Conservation (phyloP, 2,113 vertebrate genomes). For the Equus quagga region DNA sequence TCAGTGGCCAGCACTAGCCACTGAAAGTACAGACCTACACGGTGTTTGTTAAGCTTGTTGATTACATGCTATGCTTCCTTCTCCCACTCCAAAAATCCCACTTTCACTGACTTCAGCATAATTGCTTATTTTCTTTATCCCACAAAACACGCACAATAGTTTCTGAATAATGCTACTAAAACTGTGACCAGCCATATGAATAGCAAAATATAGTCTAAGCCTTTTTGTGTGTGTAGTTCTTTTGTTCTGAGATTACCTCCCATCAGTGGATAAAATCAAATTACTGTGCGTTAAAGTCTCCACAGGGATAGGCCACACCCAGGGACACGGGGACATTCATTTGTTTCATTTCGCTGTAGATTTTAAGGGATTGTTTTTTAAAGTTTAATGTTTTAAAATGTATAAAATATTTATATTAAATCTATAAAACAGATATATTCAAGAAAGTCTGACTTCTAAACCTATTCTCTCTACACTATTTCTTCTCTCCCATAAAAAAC, state of each 20-base stretch:
- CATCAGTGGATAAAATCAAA: background rate
- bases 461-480: background rate
- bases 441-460: background rate
- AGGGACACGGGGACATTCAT: background rate
- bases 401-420: background rate
- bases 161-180: background rate
- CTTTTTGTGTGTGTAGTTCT: background rate
- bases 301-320: too few relatives aligned
- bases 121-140: background rate
- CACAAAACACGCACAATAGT: background rate
- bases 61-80: background rate
- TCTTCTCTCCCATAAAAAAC: background rate
- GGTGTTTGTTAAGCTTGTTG: background rate
- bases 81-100: background rate
- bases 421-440: background rate
- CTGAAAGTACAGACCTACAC: background rate
- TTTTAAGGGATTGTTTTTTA: background rate
- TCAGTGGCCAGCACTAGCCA: background rate
- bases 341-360: background rate
- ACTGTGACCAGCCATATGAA: background rate
- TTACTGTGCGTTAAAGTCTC: background rate
- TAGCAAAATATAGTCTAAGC: background rate
- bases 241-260: background rate
- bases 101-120: background rate
- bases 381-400: conserved; percentile 6